Conservation (phyloP, 2,888 invertebrate genomes). For the Panorpa germanica region DNA sequence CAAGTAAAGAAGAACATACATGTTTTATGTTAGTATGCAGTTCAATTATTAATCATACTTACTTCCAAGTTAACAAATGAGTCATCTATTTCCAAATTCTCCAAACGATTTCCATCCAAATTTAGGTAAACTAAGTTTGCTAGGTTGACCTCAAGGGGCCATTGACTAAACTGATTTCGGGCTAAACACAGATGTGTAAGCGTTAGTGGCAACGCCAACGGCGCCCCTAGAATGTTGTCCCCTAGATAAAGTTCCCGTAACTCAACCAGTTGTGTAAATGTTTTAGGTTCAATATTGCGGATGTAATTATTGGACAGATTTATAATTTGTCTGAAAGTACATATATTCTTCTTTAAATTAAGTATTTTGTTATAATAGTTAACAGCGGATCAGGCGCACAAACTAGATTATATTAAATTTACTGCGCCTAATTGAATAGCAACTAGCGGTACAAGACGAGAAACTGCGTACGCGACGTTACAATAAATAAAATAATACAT, state of each 20-base stretch:
- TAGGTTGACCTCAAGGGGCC: slow-evolving; percentile 19
- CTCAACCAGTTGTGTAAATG: slow-evolving; percentile 23
- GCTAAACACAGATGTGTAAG: slow-evolving; percentile 25
- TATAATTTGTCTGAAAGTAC: slow-evolving; percentile 26
- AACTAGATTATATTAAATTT: too few relatives aligned
- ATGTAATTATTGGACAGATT: slow-evolving; percentile 29
- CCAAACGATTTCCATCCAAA: slow-evolving; percentile 10
- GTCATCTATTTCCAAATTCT: slow-evolving; percentile 22
- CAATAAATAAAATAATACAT: neutral
- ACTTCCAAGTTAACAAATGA: slow-evolving; percentile 27
- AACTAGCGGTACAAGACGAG: slow-evolving; percentile 5
- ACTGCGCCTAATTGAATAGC: too few relatives aligned
- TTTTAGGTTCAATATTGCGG: slow-evolving; percentile 25
- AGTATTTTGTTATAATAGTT: too few relatives aligned
- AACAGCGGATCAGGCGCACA: neutral
- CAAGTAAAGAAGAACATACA: neutral
- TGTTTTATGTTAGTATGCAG: neutral
- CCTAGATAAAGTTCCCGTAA: slow-evolving; percentile 28
- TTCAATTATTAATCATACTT: slow-evolving; percentile 12
- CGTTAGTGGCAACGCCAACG: slow-evolving; percentile 24
- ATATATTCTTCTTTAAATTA: too few relatives aligned
- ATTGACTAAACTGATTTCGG: slow-evolving; percentile 26
- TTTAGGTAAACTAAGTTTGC: neutral
- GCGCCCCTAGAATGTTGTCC: slow-evolving; percentile 27
- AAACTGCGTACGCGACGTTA: slow-evolving; percentile 1